Base-by-base conservation (phyloP, 2,888 invertebrate species). In the Dynastes hyllus region DNA sequence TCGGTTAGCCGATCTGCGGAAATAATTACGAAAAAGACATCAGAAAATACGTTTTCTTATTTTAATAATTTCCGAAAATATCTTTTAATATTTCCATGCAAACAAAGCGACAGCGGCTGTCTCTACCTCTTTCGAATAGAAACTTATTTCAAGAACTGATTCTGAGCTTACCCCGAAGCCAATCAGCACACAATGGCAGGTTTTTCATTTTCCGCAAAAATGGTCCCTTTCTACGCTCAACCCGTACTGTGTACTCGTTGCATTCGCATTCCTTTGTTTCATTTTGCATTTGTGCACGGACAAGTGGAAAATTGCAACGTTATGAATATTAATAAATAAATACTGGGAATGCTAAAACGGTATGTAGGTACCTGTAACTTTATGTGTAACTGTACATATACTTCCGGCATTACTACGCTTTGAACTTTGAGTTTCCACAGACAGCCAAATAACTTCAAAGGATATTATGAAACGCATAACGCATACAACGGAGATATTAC, bases 111-210 rank as follows among this genome's bases (percentile, higher is more conserved):
- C 32, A 71, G 13, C 32, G 13, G 27, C 65, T 13, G n/a, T 22
- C 73, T 22, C 51, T 50, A 16, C 75, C 63, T 27, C 71, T 37
- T 65, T 50, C 66, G 76, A 75, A 76, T 77, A 73, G 63, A 76
- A 81, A 79, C 80, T 82, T 82, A 82, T 81, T 81, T 82, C 80
- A 61, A 78, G 78, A 81, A 80, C 80, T 82, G 82, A 82, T 81
- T 82, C 80, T 67, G 73, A 71, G 77, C 79, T 80, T 81, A 80
- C 81, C 81, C 82, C 76, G 78, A 75, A 81, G 82, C 81, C 81
- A 81, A 82, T 81, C 80, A 79, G 78, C 77, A 79, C 79, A 82
- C 80, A 82, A 79, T 80, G 69, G 73, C 67, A 40, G 78, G 71
- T 77, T 81, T 81, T 80, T 80, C 81, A 82, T 81, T 82, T 82